A percentile compares a stretch with the other conserved stretches of the same genome.
phyloP scores from a whole-genome alignment of 2,113 vertebrate genomes.

The Sitta europaea region DNA sequence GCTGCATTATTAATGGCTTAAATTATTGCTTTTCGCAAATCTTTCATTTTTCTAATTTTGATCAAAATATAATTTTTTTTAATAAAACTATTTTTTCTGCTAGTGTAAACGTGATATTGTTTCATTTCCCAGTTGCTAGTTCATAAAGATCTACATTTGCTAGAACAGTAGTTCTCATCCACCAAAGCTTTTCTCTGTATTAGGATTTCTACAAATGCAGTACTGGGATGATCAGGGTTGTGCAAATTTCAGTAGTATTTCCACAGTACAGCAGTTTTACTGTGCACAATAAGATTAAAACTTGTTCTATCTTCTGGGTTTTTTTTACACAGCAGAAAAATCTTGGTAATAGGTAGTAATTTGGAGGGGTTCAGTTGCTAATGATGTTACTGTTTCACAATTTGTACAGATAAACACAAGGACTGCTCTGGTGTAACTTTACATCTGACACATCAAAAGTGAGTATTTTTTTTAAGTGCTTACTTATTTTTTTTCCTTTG shows the following conservation, averaged over 20 bases:
- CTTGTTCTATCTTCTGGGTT: background rate
- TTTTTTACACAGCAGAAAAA: background rate
- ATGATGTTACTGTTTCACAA: background rate
- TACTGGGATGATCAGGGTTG: background rate
- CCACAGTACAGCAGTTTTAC: background rate
- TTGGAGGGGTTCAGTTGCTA: background rate
- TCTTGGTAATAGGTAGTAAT: background rate
- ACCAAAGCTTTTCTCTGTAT: background rate
- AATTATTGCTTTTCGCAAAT: background rate
- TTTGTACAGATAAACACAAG: constrained; percentile 87
- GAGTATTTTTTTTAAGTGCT: constrained; percentile 55
- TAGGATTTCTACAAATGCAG: background rate
- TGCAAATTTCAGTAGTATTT: background rate
- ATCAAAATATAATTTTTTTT: background rate
- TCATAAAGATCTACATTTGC: background rate
- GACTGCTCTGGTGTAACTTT: constrained; percentile 93
- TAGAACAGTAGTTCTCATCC: background rate
- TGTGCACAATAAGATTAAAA: background rate
- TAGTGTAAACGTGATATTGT: background rate
- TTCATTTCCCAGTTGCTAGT: background rate
- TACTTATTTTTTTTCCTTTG: background rate
- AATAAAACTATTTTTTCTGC: background rate
- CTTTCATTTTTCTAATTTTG: background rate
- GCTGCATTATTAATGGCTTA: background rate
- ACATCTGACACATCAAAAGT: constrained; percentile 90